phyloP scores from a whole-genome alignment of 2,888 invertebrate species.

The Ametastegia equiseti region DNA sequence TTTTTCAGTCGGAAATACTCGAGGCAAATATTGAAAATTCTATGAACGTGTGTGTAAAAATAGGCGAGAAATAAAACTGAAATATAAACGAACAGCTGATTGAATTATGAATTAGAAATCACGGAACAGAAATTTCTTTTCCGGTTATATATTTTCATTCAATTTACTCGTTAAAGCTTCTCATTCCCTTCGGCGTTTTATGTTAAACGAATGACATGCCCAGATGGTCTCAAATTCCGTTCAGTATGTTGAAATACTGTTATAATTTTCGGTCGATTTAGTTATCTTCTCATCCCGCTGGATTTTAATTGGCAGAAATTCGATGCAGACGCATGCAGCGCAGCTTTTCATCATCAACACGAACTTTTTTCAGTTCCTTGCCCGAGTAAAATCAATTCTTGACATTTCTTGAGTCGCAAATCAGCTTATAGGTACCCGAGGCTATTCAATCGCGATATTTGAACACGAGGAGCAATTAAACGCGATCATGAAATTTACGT shows the following conservation, averaged over 20 bases:
- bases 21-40: background rate
- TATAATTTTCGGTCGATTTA: background rate
- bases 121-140: background rate
- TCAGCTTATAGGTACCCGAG: background rate
- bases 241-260: background rate
- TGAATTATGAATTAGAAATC: background rate
- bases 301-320: background rate
- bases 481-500: background rate
- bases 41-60: background rate
- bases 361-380: background rate
- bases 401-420: background rate
- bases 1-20: too few species aligned
- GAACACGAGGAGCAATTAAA: slow-evolving; percentile 19
- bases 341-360: background rate
- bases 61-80: too few species aligned
- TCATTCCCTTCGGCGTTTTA: background rate
- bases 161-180: background rate
- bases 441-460: slow-evolving; percentile 2
- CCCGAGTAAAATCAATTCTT: too few species aligned
- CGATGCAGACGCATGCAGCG: background rate
- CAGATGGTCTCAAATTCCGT: background rate
- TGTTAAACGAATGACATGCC: background rate
- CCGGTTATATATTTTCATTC: background rate
- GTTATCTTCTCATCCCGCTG: background rate
- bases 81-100: too few species aligned